phyloP scores from a whole-genome alignment of 2,888 invertebrate species.

The Lottia scabra region DNA sequence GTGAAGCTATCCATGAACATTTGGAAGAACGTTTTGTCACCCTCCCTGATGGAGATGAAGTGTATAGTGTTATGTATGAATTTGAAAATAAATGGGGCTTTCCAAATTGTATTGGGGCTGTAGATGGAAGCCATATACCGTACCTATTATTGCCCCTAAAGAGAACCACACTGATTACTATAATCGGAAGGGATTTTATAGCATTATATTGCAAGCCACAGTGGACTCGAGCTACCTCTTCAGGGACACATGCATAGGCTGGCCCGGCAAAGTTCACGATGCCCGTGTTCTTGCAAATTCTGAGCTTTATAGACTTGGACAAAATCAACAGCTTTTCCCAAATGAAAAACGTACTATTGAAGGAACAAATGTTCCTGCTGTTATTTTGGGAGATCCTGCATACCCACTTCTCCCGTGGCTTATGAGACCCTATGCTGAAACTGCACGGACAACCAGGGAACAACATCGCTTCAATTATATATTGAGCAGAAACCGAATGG shows the following conservation, averaged over 20 bases:
- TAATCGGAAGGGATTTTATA: constrained; percentile 24
- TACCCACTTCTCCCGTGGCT: constrained; percentile 21
- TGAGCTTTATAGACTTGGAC: neutral
- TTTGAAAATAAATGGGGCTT: constrained; percentile 20
- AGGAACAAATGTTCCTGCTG: neutral
- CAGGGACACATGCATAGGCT: constrained; percentile 10
- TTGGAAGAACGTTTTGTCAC: neutral
- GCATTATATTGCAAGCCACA: constrained; percentile 18
- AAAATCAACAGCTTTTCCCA: neutral
- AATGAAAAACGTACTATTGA: neutral
- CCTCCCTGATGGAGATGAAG: constrained; percentile 12
- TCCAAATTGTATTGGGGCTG: constrained; percentile 23
- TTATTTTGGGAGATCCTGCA: constrained; percentile 22
- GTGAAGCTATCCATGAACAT: neutral
- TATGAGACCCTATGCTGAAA: constrained; percentile 16
- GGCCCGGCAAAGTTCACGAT: constrained; percentile 24
- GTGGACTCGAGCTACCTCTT: constrained; percentile 17
- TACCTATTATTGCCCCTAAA: constrained; percentile 19
- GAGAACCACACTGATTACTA: constrained; percentile 20
- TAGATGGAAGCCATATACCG: constrained; percentile 23
- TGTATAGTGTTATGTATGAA: constrained; percentile 10
- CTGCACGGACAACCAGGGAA: neutral
- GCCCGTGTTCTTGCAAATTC: constrained; percentile 20
- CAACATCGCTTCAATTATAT: constrained; percentile 21
- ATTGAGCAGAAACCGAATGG: constrained; percentile 7